phyloP scores from a whole-genome alignment of 2,888 invertebrate genomes.

The Caenorhabditis angaria region DNA sequence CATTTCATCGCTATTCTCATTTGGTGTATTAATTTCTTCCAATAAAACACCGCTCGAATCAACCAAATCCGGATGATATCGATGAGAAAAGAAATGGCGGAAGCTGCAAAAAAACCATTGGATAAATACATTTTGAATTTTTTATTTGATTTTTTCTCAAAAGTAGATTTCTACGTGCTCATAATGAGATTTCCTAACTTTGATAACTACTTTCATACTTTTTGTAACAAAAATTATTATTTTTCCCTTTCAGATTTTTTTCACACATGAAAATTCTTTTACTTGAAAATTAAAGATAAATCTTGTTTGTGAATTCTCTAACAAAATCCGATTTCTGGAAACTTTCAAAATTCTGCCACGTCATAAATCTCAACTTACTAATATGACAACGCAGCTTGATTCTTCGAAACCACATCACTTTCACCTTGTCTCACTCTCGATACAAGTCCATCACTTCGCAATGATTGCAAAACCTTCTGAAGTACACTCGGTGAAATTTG shows the following conservation, averaged over 20 bases:
- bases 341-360: neutral
- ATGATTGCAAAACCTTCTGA: slow-evolving; percentile 34
- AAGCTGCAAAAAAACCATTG: slow-evolving; percentile 54
- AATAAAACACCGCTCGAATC: slow-evolving; percentile 39
- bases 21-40: slow-evolving; percentile 15
- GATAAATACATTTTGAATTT: too few species aligned
- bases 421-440: slow-evolving; percentile 47
- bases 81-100: slow-evolving; percentile 68
- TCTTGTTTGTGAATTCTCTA: too few species aligned
- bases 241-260: too few species aligned
- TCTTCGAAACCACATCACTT: slow-evolving; percentile 40
- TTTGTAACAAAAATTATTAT: too few species aligned
- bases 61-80: slow-evolving; percentile 61
- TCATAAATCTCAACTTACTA: slow-evolving; percentile 64
- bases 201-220: too few species aligned
- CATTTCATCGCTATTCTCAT: neutral
- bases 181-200: too few species aligned
- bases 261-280: too few species aligned
- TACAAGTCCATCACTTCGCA: slow-evolving; percentile 64
- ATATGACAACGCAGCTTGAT: slow-evolving; percentile 54
- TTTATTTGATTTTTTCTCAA: too few species aligned
- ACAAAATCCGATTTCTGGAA: slow-evolving; percentile 1
- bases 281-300: too few species aligned
- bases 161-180: too few species aligned
- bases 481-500: slow-evolving; percentile 49